A percentile compares a stretch with the other conserved stretches of the same genome.
Conservation (phyloP, 2,888 invertebrate species). For the Pyralis farinalis region DNA sequence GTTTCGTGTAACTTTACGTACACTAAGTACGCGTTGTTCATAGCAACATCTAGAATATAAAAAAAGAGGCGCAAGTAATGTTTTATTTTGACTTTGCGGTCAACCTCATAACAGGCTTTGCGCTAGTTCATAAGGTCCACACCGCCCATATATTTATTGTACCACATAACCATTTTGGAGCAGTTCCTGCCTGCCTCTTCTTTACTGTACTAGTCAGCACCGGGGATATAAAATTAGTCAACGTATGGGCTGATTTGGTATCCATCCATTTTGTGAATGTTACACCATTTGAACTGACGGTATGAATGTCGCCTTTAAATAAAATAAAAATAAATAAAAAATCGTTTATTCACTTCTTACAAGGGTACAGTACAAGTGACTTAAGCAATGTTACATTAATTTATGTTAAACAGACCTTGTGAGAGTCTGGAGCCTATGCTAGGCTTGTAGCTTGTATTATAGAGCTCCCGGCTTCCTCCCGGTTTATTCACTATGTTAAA, state of each 20-base stretch:
- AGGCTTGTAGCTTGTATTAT: too few relatives aligned
- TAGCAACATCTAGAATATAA: too few relatives aligned
- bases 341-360: too few relatives aligned
- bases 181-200: conserved; percentile 19
- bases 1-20: too few relatives aligned
- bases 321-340: too few relatives aligned
- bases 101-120: conserved; percentile 23
- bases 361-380: too few relatives aligned
- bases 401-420: too few relatives aligned
- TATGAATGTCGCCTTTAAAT: conserved; percentile 6
- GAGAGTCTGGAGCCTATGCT: too few relatives aligned
- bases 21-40: too few relatives aligned
- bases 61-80: conserved; percentile 15
- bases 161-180: conserved; percentile 18
- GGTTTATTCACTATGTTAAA: too few relatives aligned
- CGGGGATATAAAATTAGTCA: conserved; percentile 23
- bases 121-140: conserved; percentile 20
- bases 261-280: conserved; percentile 20
- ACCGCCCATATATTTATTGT: conserved; percentile 16
- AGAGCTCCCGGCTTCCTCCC: too few relatives aligned
- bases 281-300: conserved; percentile 13
- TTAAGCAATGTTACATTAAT: too few relatives aligned
- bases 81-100: conserved; percentile 21
- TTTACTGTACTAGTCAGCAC: conserved; percentile 17
- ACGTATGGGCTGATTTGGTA: conserved; percentile 21